phyloP scores from a whole-genome alignment of 2,113 vertebrate genomes.

The Prochilodus magdalenae region DNA sequence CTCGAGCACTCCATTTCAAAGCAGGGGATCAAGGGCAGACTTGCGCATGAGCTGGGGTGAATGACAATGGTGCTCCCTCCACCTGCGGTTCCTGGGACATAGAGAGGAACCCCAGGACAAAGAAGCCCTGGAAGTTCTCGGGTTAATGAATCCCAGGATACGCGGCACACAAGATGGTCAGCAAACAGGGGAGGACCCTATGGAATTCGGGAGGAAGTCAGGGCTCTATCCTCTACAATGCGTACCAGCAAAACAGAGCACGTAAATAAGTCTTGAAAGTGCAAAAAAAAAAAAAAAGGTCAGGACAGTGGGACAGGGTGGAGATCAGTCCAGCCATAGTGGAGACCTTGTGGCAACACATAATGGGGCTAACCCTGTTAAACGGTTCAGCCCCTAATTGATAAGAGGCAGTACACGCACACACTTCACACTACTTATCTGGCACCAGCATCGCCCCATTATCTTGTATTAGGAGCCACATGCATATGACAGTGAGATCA shows the following conservation, averaged over 20 bases:
- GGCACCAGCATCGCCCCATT: slow-evolving; percentile 60
- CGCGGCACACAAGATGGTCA: slow-evolving; percentile 54
- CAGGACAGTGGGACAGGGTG: slow-evolving; percentile 45
- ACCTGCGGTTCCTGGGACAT: slow-evolving; percentile 60
- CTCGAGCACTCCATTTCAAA: slow-evolving; percentile 75
- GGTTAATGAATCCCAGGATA: slow-evolving; percentile 60
- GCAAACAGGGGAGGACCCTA: slow-evolving; percentile 53
- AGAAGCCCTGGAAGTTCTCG: slow-evolving; percentile 65
- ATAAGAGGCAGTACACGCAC: slow-evolving; percentile 67
- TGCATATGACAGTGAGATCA: slow-evolving; percentile 66
- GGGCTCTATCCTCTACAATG: slow-evolving; percentile 67
- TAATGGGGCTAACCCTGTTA: slow-evolving; percentile 58
- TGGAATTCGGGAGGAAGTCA: slow-evolving; percentile 71
- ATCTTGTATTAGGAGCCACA: slow-evolving; percentile 61
- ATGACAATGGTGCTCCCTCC: slow-evolving; percentile 78
- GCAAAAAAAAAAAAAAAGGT: slow-evolving; percentile 20
- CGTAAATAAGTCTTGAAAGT: slow-evolving; percentile 40
- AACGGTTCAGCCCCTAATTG: slow-evolving; percentile 72
- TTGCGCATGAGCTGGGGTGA: slow-evolving; percentile 76
- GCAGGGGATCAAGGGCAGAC: slow-evolving; percentile 75
- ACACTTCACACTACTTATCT: slow-evolving; percentile 67
- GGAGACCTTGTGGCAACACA: slow-evolving; percentile 64
- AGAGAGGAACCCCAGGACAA: slow-evolving; percentile 63
- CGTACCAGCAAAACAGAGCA: slow-evolving; percentile 46
- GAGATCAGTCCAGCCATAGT: slow-evolving; percentile 26